Evolutionary conservation across 2,113 vertebrate genomes (phyloP).

Genomic region (Varanus salvator): DNA sequence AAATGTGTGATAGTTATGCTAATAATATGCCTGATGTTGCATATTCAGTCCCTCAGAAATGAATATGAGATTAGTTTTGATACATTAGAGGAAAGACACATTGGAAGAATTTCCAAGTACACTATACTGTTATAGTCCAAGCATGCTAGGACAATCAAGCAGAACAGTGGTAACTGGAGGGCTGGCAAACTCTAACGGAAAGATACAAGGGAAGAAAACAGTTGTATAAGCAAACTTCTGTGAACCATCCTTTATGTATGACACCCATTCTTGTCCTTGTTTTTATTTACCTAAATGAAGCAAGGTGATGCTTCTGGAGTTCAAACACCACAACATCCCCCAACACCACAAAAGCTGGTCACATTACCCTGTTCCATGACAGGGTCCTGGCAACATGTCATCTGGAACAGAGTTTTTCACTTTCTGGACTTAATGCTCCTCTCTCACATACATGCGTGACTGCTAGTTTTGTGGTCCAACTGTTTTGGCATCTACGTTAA

Average conservation of each 20-base stretch:
- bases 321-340: too few relatives aligned
- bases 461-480: too few relatives aligned
- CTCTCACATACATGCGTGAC: too few relatives aligned
- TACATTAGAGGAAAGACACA: background rate
- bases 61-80: background rate
- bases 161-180: background rate
- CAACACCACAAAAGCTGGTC: too few relatives aligned
- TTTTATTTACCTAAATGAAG: too few relatives aligned
- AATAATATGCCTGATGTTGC: background rate
- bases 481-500: background rate
- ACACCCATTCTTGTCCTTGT: too few relatives aligned
- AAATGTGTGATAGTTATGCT: constrained; percentile 2
- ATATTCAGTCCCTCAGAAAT: background rate
- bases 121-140: background rate
- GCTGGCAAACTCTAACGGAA: background rate
- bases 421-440: too few relatives aligned
- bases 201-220: background rate
- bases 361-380: too few relatives aligned
- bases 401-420: too few relatives aligned
- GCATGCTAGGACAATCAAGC: constrained; percentile 17
- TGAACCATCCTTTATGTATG: background rate
- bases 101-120: constrained; percentile 1
- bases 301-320: too few relatives aligned
- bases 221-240: background rate
- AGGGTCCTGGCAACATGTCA: too few relatives aligned